These are phyloP conservation scores for Drosophila parthenogenetica DNA, from an alignment of 2,888 invertebrate species.

Conservation along the genomic window DNA sequence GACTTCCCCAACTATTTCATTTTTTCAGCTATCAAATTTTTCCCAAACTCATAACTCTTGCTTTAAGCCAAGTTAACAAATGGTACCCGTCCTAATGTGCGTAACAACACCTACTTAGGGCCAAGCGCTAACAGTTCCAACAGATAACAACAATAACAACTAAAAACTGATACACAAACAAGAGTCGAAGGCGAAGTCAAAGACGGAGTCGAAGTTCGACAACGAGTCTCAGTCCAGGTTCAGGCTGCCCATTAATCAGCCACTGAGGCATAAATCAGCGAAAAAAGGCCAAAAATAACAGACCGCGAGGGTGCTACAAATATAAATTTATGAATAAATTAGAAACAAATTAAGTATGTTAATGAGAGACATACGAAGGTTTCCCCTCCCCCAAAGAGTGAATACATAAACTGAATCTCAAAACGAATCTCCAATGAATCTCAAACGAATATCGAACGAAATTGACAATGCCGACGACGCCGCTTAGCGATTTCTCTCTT, in stretches of 20 bases:
- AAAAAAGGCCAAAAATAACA: constrained; percentile 44
- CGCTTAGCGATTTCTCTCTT: constrained; percentile 53
- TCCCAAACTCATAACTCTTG: neutral
- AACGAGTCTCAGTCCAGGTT: constrained; percentile 4
- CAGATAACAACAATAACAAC: constrained; percentile 10
- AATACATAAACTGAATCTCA: constrained; percentile 29
- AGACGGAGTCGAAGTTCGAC: too few relatives aligned
- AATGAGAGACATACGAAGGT: constrained; percentile 56
- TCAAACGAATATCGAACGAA: constrained; percentile 29
- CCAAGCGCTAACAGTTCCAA: constrained; percentile 52
- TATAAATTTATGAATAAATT: constrained; percentile 81
- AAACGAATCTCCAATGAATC: constrained; percentile 40
- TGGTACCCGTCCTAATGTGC: constrained; percentile 65
- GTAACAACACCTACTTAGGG: constrained; percentile 77
- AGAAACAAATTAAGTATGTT: constrained; percentile 80
- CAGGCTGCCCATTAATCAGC: constrained; percentile 74
- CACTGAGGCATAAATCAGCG: constrained; percentile 68
- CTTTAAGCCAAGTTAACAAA: constrained; percentile 38
- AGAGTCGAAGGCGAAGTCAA: constrained; percentile 32
- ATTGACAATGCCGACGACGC: constrained; percentile 28
- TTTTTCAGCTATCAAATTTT: neutral
- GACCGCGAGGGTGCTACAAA: constrained; percentile 70
- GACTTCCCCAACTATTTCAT: neutral
- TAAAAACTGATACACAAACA: constrained; percentile 53
- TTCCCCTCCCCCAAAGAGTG: constrained; percentile 15